A percentile compares a stretch with the other conserved stretches of the same genome.
These are phyloP conservation scores for Seira ritae DNA, from an alignment of 2,888 invertebrate species.

Conservation along the genomic window DNA sequence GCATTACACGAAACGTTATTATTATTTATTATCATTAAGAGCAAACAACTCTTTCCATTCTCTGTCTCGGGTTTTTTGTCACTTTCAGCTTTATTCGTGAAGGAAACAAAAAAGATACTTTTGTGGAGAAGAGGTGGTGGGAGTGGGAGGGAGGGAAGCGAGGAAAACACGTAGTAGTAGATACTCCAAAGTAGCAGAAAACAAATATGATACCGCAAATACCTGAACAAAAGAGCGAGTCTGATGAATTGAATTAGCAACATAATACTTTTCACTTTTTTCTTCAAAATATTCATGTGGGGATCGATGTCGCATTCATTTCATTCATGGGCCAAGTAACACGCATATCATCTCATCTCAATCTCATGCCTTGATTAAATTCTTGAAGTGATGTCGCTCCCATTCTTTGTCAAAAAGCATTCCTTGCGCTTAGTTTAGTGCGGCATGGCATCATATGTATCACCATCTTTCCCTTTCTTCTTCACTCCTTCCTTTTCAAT, in stretches of 20 bases:
- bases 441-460: background rate
- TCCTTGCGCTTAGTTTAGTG: background rate
- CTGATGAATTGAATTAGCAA: constrained; percentile 6
- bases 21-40: background rate
- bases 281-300: background rate
- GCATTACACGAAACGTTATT: too few relatives aligned
- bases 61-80: background rate
- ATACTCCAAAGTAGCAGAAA: background rate
- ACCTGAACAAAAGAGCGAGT: background rate
- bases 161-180: background rate
- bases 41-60: background rate
- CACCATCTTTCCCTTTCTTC: too few relatives aligned
- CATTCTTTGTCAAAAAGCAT: background rate
- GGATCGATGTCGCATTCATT: constrained; percentile 26
- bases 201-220: constrained; percentile 28
- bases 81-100: background rate
- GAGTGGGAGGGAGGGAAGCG: background rate
- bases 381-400: background rate
- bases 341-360: constrained; percentile 19
- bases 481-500: background rate
- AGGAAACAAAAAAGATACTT: background rate
- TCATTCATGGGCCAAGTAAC: constrained; percentile 7
- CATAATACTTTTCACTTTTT: background rate
- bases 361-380: constrained; percentile 3
- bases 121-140: too few relatives aligned